These are phyloP conservation scores for Capreolus pygargus DNA, from an alignment of 2,113 vertebrate genomes.

Conservation along the genomic window DNA sequence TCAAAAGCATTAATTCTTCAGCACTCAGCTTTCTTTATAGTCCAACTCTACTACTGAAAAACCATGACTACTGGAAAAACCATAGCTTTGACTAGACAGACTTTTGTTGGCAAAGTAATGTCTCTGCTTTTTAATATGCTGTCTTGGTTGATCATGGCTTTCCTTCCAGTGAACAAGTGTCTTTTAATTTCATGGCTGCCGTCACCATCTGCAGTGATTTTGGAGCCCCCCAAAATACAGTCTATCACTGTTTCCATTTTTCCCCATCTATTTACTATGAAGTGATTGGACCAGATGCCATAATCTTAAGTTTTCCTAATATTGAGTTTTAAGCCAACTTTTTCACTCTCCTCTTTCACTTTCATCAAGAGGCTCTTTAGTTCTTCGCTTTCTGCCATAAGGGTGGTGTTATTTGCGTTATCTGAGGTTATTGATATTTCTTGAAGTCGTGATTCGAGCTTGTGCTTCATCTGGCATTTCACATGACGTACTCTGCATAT, in stretches of 20 bases:
- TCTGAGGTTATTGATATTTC: background rate
- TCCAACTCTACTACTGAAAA: too few species aligned
- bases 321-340: background rate
- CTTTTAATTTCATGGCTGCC: background rate
- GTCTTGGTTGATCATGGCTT: background rate
- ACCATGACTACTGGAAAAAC: background rate
- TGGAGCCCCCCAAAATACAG: background rate
- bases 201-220: background rate
- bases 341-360: background rate
- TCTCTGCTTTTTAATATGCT: background rate
- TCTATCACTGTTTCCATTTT: background rate
- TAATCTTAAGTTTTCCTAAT: background rate
- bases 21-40: background rate
- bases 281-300: background rate
- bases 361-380: background rate
- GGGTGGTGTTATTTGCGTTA: background rate
- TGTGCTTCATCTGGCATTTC: background rate
- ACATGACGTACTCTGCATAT: background rate
- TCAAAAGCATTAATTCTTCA: background rate
- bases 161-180: background rate
- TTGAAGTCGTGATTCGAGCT: background rate
- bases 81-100: background rate
- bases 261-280: background rate
- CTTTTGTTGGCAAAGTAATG: background rate
- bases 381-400: background rate